Conservation (phyloP, 2,113 vertebrate species). For the Heteronetta atricapilla region DNA sequence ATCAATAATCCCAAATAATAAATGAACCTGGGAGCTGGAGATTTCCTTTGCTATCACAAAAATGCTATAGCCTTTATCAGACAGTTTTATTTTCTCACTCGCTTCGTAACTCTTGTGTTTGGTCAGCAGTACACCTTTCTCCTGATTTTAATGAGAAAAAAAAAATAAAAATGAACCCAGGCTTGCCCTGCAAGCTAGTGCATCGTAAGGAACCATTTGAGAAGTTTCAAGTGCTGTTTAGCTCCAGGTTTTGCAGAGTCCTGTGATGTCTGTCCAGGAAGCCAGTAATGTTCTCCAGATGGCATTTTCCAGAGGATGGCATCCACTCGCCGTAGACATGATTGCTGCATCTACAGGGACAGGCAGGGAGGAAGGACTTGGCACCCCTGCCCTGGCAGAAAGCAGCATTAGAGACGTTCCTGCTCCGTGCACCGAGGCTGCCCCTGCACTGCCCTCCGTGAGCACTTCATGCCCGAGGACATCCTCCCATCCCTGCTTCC, state of each 20-base stretch:
- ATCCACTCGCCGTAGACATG: not conserved
- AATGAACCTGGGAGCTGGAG: not conserved
- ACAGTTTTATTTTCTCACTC: conserved; percentile 12
- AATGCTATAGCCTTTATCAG: conserved; percentile 23
- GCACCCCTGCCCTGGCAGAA: not conserved
- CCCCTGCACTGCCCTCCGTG: not conserved
- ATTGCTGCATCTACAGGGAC: not conserved
- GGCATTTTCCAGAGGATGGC: conserved; percentile 42
- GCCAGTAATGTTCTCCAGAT: conserved; percentile 31
- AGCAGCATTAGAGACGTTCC: not conserved
- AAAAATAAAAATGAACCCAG: not conserved
- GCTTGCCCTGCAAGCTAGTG: not conserved
- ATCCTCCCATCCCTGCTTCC: not conserved
- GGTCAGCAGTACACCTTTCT: conserved; percentile 29
- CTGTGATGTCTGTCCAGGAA: conserved; percentile 24
- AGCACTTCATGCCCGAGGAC: not conserved
- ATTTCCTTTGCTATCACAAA: conserved; percentile 38
- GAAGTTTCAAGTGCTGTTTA: not conserved
- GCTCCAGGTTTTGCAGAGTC: conserved; percentile 15
- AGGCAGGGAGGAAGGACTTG: not conserved
- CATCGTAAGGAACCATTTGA: conserved; percentile 22
- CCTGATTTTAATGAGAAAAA: not conserved
- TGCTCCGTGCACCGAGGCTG: accelerated
- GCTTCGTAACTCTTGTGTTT: not conserved
- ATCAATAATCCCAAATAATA: conserved; percentile 37